Conservation (phyloP, 1,140 invertebrate species). For the Trichomalopsis sarcophagae region DNA sequence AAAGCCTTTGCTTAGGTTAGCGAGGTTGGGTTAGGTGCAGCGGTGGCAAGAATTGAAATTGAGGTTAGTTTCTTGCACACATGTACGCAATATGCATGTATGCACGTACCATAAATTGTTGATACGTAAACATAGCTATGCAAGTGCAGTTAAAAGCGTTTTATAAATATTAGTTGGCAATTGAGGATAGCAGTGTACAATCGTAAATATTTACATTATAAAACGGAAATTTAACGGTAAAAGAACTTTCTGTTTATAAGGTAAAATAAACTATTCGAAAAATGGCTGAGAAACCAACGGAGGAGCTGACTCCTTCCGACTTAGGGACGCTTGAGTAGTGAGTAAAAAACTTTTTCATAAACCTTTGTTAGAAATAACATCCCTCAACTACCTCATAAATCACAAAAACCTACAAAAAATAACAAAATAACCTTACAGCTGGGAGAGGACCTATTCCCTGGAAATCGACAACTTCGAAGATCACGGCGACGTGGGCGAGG, state of each 20-base stretch:
- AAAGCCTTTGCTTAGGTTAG: neutral
- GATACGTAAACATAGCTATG: neutral
- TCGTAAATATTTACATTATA: too few species aligned
- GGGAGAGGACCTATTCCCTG: slow-evolving; percentile 87
- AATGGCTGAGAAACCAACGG: slow-evolving; percentile 49
- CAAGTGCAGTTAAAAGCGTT: too few species aligned
- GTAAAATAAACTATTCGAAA: neutral
- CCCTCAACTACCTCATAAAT: neutral
- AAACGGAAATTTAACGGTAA: too few species aligned
- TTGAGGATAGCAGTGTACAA: too few species aligned
- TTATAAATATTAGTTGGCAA: too few species aligned
- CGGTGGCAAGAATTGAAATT: slow-evolving; percentile 13
- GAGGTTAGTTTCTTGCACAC: slow-evolving; percentile 31
- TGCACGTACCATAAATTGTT: neutral
- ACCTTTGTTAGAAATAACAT: too few species aligned
- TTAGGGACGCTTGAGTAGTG: slow-evolving; percentile 87
- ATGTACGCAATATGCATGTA: neutral
- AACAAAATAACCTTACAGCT: slow-evolving; percentile 76
- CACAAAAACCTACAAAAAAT: slow-evolving; percentile 25
- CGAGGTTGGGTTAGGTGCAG: slow-evolving; percentile 54
- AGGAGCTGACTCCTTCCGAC: slow-evolving; percentile 83
- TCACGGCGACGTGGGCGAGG: slow-evolving; percentile 91
- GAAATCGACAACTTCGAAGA: slow-evolving; percentile 90
- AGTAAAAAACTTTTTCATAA: slow-evolving; percentile 60
- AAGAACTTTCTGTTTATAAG: too few species aligned